These are phyloP conservation scores for Conger conger DNA, from an alignment of 2,113 vertebrate species.

Conservation along the genomic window DNA sequence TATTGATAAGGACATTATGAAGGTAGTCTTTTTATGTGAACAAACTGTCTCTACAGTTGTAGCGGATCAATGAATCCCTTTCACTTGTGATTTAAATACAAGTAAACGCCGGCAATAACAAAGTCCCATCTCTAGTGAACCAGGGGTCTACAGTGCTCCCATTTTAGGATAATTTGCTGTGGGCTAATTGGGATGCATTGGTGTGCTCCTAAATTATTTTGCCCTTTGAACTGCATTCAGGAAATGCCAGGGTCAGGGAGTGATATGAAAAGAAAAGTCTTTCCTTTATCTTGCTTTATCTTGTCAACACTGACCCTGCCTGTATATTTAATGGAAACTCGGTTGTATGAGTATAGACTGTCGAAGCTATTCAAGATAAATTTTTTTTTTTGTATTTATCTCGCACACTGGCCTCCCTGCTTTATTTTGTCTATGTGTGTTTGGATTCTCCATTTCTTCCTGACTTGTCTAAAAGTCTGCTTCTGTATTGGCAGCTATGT, in stretches of 20 bases:
- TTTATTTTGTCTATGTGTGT: neutral
- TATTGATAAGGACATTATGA: neutral
- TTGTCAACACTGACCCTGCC: neutral
- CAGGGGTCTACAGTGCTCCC: no score
- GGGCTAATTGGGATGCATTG: no score
- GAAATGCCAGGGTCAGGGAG: neutral
- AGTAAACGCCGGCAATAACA: neutral
- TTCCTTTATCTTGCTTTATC: neutral
- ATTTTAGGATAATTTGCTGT: no score
- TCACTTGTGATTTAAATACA: neutral
- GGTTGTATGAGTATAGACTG: neutral
- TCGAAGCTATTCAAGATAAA: conserved; percentile 1
- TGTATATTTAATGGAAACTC: conserved; percentile 1
- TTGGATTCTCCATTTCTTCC: neutral
- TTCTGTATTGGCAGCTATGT: neutral
- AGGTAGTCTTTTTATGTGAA: neutral
- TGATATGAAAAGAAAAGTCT: neutral
- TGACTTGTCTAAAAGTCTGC: neutral
- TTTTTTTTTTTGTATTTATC: neutral
- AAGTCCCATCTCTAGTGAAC: no score
- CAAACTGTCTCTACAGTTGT: neutral
- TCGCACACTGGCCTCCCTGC: neutral
- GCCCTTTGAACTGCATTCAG: no score
- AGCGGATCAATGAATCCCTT: neutral
- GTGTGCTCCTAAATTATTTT: no score